Evolutionary conservation across 2,113 vertebrate species (phyloP), one percentile per base, ranked within the genome.

Genomic region (Channa argus): DNA sequence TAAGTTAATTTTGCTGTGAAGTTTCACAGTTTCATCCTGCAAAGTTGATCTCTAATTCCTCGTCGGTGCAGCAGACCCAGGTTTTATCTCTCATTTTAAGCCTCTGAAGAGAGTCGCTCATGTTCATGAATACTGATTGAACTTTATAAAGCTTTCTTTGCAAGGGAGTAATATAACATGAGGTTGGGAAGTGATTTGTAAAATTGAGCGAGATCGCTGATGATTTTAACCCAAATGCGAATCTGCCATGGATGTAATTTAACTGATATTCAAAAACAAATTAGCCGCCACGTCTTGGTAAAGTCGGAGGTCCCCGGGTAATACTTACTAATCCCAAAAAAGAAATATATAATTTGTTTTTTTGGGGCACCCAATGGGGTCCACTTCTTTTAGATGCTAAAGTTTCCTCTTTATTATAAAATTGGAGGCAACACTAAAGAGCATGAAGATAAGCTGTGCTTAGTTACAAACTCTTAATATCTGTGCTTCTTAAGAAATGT

Each of bases 81-180:
- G 63, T 79, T 90, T 82, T 67, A 89, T 89, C 85, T 73, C 47
- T 50, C 39, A 37, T 65, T 84, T 79, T 74, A 81, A 87, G 86
- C 83, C 74, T 75, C 64, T 74, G 76, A 72, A 53, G 80, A 77
- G 50, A 73, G 54, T 4, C 13, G 45, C 36, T 70, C 86, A 62
- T 86, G 89, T 86, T 75, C 82, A 77, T 86, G 89, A 87, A 89
- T 89, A 88, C 91, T 85, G 88, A 90, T 90, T 60, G 53, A 80
- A 66, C 66, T 85, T 80, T 51, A 59, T 54, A 62, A 86, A 80
- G 77, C 70, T 55, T 56, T 73, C 39, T 87, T 86, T 80, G 63
- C 58, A 49, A 15, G 5, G 53, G 74, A 43, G 56, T 82, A 70
- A 84, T 82, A 54, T 52, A 79, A 72, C 64, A 67, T 55, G 71